Evolutionary conservation across 2,113 vertebrate species (phyloP), one percentile per base, ranked within the genome.

Genomic region (Orientallactaga bullata): DNA sequence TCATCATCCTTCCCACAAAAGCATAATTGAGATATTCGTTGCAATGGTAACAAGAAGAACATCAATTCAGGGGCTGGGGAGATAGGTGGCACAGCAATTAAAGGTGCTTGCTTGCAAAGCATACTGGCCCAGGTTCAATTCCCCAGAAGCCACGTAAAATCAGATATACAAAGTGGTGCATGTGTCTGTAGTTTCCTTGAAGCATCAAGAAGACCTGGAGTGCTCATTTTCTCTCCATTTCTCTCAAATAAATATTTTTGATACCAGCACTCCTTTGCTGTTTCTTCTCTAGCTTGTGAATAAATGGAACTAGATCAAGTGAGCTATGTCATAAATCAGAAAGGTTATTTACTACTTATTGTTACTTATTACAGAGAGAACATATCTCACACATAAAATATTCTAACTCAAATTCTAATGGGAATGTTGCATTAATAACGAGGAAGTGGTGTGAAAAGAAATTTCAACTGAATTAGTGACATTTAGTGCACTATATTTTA

Each of bases 191-290:
- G 55, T 55, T 47, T 47, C 42, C 8, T 47, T 47, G 42, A 5
- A 55, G 55, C 6, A 47, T 47, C 12, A 55, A 12, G 12, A 55
- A 11, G 55, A 12, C 55, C 55, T 55, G 55, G 55, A 15, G 15
- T 55, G 55, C 55, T 16, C 55, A 55, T 55, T 55, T 11, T 55
- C 55, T 55, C 55, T 55, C 55, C 55, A 6, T 55, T 16, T 63
- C 78, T 3, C 85, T 94, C 35, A 47, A 47, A 47, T 47, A 94
- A 94, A 88, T 78, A 93, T 63, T 93, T 95, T 77, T 90, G 79
- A 85, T 73, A 71, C 76, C 63, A 30, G 81, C 91, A 88, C 26
- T 39, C 7, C 78, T 87, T 24, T 65, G n/a, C 74, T 95, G 35
- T 77, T 85, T 32, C 60, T 81, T 81, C 37, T 39, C 28, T 69